These are phyloP conservation scores for Nephotettix cincticeps DNA, from an alignment of 1,140 invertebrate species.

Conservation along the genomic window DNA sequence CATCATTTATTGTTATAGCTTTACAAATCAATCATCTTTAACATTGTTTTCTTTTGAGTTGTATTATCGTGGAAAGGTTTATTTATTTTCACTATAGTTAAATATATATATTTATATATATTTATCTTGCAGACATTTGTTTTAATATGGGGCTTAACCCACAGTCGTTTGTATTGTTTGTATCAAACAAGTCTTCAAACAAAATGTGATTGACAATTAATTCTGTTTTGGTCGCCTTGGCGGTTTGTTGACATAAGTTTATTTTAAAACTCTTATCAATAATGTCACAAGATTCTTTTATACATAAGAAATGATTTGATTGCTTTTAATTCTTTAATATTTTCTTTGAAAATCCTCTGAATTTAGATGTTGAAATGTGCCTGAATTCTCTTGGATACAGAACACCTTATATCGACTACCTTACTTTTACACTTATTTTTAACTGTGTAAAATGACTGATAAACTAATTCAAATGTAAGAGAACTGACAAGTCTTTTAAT, in stretches of 20 bases:
- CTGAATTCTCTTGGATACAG: too few species aligned
- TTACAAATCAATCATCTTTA: not conserved
- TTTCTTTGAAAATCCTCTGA: too few species aligned
- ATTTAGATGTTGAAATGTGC: too few species aligned
- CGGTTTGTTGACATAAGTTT: too few species aligned
- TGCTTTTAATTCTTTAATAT: too few species aligned
- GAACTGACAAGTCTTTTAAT: too few species aligned
- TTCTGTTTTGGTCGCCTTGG: too few species aligned
- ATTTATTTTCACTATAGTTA: conserved; percentile 4
- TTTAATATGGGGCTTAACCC: not conserved
- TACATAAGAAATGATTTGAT: not conserved
- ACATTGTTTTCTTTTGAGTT: conserved; percentile 5
- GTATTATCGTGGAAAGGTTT: not conserved
- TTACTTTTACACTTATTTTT: too few species aligned
- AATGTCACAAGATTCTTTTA: not conserved
- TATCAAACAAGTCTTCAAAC: conserved; percentile 1
- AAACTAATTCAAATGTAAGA: too few species aligned
- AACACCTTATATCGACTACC: too few species aligned
- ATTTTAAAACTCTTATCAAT: not conserved
- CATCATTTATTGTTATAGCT: conserved; percentile 2
- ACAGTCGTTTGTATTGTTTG: not conserved
- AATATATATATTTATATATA: not conserved
- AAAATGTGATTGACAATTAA: not conserved
- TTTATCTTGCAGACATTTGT: not conserved
- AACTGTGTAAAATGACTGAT: too few species aligned